phyloP scores from a whole-genome alignment of 2,797 vertebrate species.

The Triplophysa yarkandensis region DNA sequence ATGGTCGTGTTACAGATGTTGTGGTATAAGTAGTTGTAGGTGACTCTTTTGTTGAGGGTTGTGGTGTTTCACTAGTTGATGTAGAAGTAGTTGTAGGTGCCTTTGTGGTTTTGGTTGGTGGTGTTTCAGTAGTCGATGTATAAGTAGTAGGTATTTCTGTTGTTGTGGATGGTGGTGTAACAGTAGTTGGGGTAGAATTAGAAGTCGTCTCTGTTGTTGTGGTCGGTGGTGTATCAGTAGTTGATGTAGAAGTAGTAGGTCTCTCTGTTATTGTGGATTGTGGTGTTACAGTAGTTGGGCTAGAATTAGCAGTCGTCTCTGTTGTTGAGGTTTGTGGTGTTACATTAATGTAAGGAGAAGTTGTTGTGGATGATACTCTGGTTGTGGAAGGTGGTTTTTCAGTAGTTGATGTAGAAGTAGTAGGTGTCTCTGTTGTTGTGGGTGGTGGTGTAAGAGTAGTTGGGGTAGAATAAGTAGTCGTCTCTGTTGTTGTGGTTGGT shows the following conservation, averaged over 20 bases:
- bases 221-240: background rate
- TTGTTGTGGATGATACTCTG: background rate
- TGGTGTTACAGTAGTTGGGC: background rate
- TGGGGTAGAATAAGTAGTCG: background rate
- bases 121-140: background rate
- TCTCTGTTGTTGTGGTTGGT: background rate
- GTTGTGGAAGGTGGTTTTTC: background rate
- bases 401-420: slow-evolving; percentile 13
- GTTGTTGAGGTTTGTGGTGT: background rate
- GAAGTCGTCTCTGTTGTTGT: too few species aligned
- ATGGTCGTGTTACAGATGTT: background rate
- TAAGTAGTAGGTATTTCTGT: background rate
- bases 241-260: background rate
- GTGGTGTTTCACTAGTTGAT: background rate
- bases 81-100: background rate
- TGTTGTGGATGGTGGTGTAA: background rate
- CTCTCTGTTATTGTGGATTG: background rate
- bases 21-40: background rate
- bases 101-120: background rate
- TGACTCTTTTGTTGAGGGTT: background rate
- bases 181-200: too few species aligned
- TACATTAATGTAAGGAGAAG: too few species aligned
- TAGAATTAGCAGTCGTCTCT: background rate
- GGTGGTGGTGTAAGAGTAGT: background rate
- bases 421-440: background rate